Percentiles rank a stretch among this genome's conserved stretches.
Conservation (phyloP, 2,888 invertebrate species). For the Stenolophus ochropezus region DNA sequence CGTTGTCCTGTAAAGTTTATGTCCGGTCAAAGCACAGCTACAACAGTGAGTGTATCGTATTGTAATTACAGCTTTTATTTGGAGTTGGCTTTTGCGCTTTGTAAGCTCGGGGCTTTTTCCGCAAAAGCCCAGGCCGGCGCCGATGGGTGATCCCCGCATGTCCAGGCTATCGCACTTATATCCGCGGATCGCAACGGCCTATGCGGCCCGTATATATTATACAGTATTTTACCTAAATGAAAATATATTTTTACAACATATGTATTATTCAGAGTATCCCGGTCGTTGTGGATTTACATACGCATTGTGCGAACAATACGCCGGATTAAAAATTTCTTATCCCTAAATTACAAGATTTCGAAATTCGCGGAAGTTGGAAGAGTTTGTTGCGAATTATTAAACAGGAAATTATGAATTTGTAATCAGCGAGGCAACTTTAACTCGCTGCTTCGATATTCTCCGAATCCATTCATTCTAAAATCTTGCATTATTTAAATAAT, state of each 20-base stretch:
- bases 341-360: conserved; percentile 18
- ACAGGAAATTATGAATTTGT: conserved; percentile 8
- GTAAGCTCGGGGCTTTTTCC: background rate
- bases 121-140: background rate
- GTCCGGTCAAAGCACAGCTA: background rate
- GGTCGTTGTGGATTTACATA: conserved; percentile 12
- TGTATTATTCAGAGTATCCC: conserved; percentile 13
- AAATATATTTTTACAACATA: conserved; percentile 41
- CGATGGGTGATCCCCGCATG: background rate
- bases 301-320: conserved; percentile 13
- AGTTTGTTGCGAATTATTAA: background rate
- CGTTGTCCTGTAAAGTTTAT: too few species aligned
- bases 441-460: background rate
- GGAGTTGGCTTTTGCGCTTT: background rate
- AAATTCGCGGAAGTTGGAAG: background rate
- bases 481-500: too few species aligned
- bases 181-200: conserved; percentile 3
- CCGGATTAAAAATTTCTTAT: conserved; percentile 6
- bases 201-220: background rate
- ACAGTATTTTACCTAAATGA: conserved; percentile 30
- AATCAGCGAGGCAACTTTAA: background rate
- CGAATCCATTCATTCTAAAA: background rate
- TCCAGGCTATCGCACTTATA: conserved; percentile 18
- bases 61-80: background rate
- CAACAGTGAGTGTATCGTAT: background rate